Evolutionary conservation across 2,888 invertebrate species (phyloP).

Genomic region (Portevinia maculata): DNA sequence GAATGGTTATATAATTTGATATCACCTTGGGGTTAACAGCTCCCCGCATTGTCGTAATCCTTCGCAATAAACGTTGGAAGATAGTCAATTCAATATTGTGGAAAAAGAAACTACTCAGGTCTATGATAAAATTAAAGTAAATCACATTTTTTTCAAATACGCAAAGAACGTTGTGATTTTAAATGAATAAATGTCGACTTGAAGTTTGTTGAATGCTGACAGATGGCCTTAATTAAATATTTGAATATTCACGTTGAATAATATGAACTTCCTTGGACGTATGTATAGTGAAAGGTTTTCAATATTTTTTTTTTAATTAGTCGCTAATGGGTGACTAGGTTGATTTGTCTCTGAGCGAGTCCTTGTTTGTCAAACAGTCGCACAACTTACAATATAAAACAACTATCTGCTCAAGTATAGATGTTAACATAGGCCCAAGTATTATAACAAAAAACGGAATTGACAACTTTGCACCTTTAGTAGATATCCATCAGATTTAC

Average conservation of each 20-base stretch:
- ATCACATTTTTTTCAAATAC: neutral
- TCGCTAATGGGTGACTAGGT: neutral
- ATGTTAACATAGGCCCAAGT: conserved; percentile 2
- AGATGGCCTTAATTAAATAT: no score
- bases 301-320: neutral
- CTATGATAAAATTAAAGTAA: conserved; percentile 1
- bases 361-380: no score
- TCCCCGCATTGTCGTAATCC: conserved; percentile 10
- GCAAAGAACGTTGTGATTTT: no score
- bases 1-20: conserved; percentile 7
- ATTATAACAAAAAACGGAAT: conserved; percentile 11
- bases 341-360: conserved; percentile 13
- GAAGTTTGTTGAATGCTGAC: no score
- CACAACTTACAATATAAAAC: conserved; percentile 1
- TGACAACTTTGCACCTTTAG: conserved; percentile 43
- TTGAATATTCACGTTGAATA: no score
- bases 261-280: no score
- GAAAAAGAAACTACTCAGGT: neutral
- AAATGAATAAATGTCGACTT: no score
- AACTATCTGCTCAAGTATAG: conserved; percentile 12
- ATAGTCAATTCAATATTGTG: conserved; percentile 15
- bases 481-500: conserved; percentile 46
- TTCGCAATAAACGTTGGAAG: conserved; percentile 1
- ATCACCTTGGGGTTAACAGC: conserved; percentile 10
- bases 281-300: neutral